Percentiles rank a stretch among this genome's conserved stretches.
Evolutionary conservation across 1,140 invertebrate species (phyloP).

Genomic region (Euwallacea fornicatus): DNA sequence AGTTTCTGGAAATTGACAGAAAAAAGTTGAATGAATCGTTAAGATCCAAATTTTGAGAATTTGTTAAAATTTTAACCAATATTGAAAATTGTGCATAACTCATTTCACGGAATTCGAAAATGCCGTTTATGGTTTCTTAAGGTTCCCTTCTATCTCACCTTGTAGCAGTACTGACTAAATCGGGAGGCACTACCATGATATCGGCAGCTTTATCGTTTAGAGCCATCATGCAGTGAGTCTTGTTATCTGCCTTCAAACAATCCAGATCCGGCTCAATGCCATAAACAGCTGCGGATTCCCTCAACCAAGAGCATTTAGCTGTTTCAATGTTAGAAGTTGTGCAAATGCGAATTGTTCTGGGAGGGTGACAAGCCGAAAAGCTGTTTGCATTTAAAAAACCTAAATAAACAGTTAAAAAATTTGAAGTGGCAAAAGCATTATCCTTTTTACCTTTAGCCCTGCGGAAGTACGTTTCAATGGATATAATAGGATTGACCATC

Average conservation of each 20-base stretch:
- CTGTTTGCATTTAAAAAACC: conserved; percentile 60
- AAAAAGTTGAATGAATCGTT: not conserved
- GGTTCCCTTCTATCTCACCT: not conserved
- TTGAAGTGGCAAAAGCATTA: no score
- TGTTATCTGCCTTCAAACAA: conserved; percentile 60
- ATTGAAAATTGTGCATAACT: no score
- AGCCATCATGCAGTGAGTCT: conserved; percentile 66
- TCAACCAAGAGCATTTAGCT: conserved; percentile 74
- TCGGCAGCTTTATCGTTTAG: conserved; percentile 64
- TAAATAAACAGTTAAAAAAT: conserved; percentile 9
- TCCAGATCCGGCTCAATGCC: conserved; percentile 73
- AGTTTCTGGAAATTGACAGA: conserved; percentile 55
- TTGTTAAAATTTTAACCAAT: no score
- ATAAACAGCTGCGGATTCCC: conserved; percentile 67
- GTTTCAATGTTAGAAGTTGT: conserved; percentile 66
- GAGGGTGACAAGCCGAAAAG: conserved; percentile 65
- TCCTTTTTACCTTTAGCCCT: conserved; percentile 55
- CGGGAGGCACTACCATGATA: conserved; percentile 62
- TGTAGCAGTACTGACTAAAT: conserved; percentile 56
- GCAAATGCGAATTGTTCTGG: conserved; percentile 62
- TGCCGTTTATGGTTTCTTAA: no score
- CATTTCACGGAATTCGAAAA: no score
- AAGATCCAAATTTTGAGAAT: not conserved
- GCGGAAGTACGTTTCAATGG: conserved; percentile 62
- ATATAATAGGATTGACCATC: conserved; percentile 55